A percentile compares a stretch with the other conserved stretches of the same genome.
Conservation (phyloP, 1,140 invertebrate species). For the Trichogramma pretiosum region DNA sequence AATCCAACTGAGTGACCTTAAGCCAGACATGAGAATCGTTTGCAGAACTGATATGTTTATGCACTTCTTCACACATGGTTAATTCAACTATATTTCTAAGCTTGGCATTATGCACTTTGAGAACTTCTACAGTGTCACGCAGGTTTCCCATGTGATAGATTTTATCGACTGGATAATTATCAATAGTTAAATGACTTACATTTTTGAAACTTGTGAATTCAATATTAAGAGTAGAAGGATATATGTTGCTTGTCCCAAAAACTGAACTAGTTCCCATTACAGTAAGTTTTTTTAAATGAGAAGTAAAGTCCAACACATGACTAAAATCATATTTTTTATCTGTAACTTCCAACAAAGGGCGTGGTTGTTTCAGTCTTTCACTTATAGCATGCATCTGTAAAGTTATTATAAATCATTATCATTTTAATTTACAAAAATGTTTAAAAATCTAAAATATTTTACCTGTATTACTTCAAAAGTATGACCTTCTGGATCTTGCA, state of each 20-base stretch:
- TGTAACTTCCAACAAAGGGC: slow-evolving; percentile 62
- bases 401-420: slow-evolving; percentile 18
- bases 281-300: slow-evolving; percentile 57
- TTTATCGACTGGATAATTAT: slow-evolving; percentile 54
- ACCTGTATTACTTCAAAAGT: slow-evolving; percentile 68
- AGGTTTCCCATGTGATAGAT: slow-evolving; percentile 60
- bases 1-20: slow-evolving; percentile 53
- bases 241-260: slow-evolving; percentile 71
- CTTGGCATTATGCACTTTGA: slow-evolving; percentile 55
- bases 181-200: slow-evolving; percentile 53
- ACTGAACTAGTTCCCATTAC: slow-evolving; percentile 59
- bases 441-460: slow-evolving; percentile 15
- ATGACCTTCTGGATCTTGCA: slow-evolving; percentile 52
- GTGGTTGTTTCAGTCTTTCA: slow-evolving; percentile 75
- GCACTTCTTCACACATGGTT: slow-evolving; percentile 68
- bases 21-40: slow-evolving; percentile 44
- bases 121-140: slow-evolving; percentile 55
- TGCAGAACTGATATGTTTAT: slow-evolving; percentile 44
- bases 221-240: slow-evolving; percentile 67
- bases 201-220: slow-evolving; percentile 74
- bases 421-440: not conserved
- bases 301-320: slow-evolving; percentile 82
- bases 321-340: slow-evolving; percentile 73
- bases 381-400: slow-evolving; percentile 80
- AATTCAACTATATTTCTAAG: slow-evolving; percentile 58